A percentile compares a stretch with the other conserved stretches of the same genome.
Conservation (phyloP, 2,888 invertebrate species). For the Watsonalla cultraria region DNA sequence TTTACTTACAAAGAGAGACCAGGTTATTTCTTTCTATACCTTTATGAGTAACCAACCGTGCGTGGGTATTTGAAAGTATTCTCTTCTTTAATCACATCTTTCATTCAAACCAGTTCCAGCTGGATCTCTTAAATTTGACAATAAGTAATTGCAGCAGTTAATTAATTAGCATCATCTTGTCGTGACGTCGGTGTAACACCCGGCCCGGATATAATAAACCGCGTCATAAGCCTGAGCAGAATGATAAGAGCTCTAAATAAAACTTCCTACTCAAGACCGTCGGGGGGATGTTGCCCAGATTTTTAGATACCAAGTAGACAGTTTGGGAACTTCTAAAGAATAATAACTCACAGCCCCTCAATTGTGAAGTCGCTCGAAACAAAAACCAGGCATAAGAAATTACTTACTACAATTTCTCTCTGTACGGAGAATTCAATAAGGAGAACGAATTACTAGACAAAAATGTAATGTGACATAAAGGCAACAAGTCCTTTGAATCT, state of each 20-base stretch:
- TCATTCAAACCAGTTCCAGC: background rate
- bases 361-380: background rate
- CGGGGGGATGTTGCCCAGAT: slow-evolving; percentile 10
- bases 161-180: background rate
- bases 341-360: background rate
- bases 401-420: background rate
- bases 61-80: too few species aligned
- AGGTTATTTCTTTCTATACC: too few species aligned
- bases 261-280: slow-evolving; percentile 14
- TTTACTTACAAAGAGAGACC: too few species aligned
- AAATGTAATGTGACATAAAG: slow-evolving; percentile 4
- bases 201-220: slow-evolving; percentile 14
- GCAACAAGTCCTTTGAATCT: slow-evolving; percentile 10
- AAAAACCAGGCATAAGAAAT: background rate
- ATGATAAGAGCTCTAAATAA: slow-evolving; percentile 30
- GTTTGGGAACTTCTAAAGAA: background rate
- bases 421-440: background rate
- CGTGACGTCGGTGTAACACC: slow-evolving; percentile 13
- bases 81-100: background rate
- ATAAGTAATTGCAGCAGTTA: background rate
- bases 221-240: slow-evolving; percentile 21
- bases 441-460: background rate
- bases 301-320: slow-evolving; percentile 23
- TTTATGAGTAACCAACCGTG: too few species aligned
- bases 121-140: background rate